Percentiles rank a stretch among this genome's conserved stretches.
Evolutionary conservation across 2,888 invertebrate genomes (phyloP).

Genomic region (Zygothrica quintamaculata): DNA sequence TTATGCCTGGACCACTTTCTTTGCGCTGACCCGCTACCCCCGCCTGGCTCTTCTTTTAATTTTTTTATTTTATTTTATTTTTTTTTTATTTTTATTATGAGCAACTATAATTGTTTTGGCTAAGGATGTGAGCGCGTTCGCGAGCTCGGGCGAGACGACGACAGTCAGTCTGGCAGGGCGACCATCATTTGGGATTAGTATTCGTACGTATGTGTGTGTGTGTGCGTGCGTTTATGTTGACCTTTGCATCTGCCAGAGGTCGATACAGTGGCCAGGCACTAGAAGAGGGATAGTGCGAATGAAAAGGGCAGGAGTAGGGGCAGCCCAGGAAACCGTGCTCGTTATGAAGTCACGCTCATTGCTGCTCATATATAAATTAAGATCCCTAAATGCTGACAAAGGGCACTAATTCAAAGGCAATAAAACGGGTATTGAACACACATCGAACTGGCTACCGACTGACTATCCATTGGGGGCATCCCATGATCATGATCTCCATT

Average conservation of each 20-base stretch:
- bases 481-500: constrained; percentile 24
- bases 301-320: constrained; percentile 13
- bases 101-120: constrained; percentile 59
- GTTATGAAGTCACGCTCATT: constrained; percentile 77
- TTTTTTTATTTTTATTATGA: constrained; percentile 50
- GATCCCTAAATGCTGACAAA: constrained; percentile 81
- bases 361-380: constrained; percentile 72
- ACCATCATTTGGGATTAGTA: constrained; percentile 77
- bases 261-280: constrained; percentile 37
- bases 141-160: constrained; percentile 38
- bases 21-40: constrained; percentile 21
- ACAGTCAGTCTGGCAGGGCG: constrained; percentile 74
- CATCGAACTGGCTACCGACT: constrained; percentile 75
- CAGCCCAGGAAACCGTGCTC: constrained; percentile 69
- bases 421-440: constrained; percentile 81
- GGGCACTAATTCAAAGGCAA: constrained; percentile 80
- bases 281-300: constrained; percentile 3
- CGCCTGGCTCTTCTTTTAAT: neutral
- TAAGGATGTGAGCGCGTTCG: constrained; percentile 39
- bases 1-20: constrained; percentile 59
- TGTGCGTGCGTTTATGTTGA: constrained; percentile 53
- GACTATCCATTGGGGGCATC: constrained; percentile 13
- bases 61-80: too few relatives aligned
- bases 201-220: constrained; percentile 31
- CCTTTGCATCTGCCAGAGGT: constrained; percentile 80